Conservation (phyloP, 2,888 invertebrate species). For the Conomelus anceps region DNA sequence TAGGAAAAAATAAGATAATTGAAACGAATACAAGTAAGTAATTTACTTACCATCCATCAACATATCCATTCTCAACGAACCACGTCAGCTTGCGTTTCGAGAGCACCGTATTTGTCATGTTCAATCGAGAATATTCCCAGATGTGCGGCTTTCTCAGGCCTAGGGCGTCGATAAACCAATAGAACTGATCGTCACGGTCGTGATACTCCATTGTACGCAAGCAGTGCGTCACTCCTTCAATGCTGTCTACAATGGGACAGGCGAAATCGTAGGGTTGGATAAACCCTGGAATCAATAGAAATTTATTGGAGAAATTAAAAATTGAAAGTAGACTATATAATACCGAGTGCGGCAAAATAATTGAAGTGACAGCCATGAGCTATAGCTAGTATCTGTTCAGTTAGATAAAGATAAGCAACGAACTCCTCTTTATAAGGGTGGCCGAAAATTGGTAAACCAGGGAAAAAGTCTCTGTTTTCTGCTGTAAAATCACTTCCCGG, state of each 20-base stretch:
- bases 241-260: conserved; percentile 96
- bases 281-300: conserved; percentile 60
- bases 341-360: too few relatives aligned
- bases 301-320: neutral
- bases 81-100: conserved; percentile 96
- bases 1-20: neutral
- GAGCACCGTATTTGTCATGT: conserved; percentile 96
- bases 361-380: too few relatives aligned
- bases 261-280: conserved; percentile 99
- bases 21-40: neutral
- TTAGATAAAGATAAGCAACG: too few relatives aligned
- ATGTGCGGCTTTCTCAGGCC: conserved; percentile 84
- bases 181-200: conserved; percentile 95
- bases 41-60: conserved; percentile 82
- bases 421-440: too few relatives aligned
- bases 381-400: too few relatives aligned
- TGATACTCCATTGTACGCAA: conserved; percentile 97
- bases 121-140: conserved; percentile 88
- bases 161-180: conserved; percentile 89
- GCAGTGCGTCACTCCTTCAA: conserved; percentile 96
- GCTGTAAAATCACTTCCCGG: too few relatives aligned
- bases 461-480: too few relatives aligned
- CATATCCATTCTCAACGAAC: conserved; percentile 91
- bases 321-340: neutral
- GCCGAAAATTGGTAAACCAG: too few relatives aligned